Conservation (phyloP, 2,113 vertebrate species). For the Gobiocypris rarus region DNA sequence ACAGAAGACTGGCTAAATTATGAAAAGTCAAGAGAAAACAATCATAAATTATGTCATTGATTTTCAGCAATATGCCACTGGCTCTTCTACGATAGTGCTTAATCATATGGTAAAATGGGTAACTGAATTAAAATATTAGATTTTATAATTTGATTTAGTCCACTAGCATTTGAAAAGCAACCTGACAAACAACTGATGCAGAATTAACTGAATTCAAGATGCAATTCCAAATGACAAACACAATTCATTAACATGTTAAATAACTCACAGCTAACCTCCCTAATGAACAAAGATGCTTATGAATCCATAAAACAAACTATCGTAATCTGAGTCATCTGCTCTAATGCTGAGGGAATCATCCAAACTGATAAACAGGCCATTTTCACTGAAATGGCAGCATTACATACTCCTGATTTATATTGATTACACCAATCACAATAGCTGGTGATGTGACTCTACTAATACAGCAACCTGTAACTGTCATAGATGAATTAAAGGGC, state of each 20-base stretch:
- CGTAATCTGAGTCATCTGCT: conserved; percentile 3
- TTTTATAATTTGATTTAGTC: background rate
- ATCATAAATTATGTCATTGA: background rate
- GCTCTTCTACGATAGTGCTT: background rate
- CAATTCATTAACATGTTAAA: background rate
- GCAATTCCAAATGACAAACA: background rate
- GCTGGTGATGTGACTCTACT: background rate
- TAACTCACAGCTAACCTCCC: background rate
- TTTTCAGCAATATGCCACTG: background rate
- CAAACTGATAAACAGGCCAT: background rate
- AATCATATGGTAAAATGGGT: background rate
- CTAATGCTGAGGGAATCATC: conserved; percentile 5
- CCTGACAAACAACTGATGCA: background rate
- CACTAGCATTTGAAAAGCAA: background rate
- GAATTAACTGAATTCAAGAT: conserved; percentile 2
- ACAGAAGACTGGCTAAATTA: background rate
- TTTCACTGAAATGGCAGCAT: background rate
- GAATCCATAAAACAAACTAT: background rate
- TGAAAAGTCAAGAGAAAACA: background rate
- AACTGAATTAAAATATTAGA: background rate
- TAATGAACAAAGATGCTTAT: conserved; percentile 17
- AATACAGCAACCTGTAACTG: background rate
- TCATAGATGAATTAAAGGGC: background rate
- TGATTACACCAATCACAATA: background rate
- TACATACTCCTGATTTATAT: conserved; percentile 7